These are phyloP conservation scores for Microcebus ravelobensis DNA, from an alignment of 2,113 vertebrate species.

Conservation along the genomic window DNA sequence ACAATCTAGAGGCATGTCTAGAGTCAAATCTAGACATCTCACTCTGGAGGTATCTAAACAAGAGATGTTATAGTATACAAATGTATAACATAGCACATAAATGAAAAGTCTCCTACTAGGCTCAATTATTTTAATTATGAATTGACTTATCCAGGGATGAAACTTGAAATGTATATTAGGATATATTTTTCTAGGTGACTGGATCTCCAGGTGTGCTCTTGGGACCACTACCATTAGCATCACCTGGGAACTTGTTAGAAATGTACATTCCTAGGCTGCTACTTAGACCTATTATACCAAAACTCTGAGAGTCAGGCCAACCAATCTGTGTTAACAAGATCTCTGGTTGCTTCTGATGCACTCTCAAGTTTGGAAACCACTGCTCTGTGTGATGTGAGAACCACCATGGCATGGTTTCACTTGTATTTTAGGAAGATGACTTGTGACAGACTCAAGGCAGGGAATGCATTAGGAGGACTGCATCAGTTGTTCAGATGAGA, in stretches of 20 bases:
- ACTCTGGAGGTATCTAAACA: not conserved
- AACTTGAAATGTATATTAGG: not conserved
- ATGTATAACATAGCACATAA: not conserved
- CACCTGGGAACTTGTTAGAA: not conserved
- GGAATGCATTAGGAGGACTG: accelerated
- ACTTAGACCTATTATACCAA: not conserved
- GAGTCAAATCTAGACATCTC: not conserved
- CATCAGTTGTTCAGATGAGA: not conserved
- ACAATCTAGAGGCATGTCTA: not conserved
- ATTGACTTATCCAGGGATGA: not conserved
- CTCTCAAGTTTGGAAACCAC: not conserved
- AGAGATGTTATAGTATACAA: not conserved
- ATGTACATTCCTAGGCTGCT: not conserved
- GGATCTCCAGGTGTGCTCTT: not conserved
- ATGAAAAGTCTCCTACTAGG: not conserved
- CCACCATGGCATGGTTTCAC: not conserved
- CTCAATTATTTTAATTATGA: not conserved
- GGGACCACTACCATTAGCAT: not conserved
- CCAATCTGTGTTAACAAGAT: not conserved
- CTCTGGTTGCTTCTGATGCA: not conserved
- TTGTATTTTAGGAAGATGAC: not conserved
- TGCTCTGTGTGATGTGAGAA: not conserved
- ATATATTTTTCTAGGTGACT: not conserved
- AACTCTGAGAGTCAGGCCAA: not conserved
- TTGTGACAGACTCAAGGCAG: not conserved